Evolutionary conservation across 2,113 vertebrate genomes (phyloP).

Genomic region (Argyrosomus japonicus): DNA sequence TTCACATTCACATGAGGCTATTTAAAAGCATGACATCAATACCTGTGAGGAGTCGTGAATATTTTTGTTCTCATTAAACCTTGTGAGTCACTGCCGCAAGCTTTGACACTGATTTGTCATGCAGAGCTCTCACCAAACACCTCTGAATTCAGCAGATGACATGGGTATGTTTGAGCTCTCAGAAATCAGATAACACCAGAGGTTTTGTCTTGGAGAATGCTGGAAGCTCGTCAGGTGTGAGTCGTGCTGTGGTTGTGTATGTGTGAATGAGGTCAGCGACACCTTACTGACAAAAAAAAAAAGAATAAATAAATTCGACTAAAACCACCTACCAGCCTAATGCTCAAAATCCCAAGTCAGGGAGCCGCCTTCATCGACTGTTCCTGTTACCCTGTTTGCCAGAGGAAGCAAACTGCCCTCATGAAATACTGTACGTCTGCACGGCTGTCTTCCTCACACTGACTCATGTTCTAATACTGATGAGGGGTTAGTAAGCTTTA

Average conservation of each 20-base stretch:
- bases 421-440: slow-evolving; percentile 44
- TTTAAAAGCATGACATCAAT: slow-evolving; percentile 55
- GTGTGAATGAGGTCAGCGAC: slow-evolving; percentile 49
- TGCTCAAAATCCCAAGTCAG: slow-evolving; percentile 2
- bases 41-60: slow-evolving; percentile 39
- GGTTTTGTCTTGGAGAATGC: slow-evolving; percentile 6
- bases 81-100: slow-evolving; percentile 59
- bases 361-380: background rate
- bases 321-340: background rate
- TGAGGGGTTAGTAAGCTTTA: slow-evolving; percentile 53
- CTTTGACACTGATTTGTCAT: slow-evolving; percentile 52
- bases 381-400: slow-evolving; percentile 22
- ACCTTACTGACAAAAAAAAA: background rate
- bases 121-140: background rate
- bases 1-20: slow-evolving; percentile 17
- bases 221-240: slow-evolving; percentile 23
- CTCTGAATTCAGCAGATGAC: slow-evolving; percentile 21
- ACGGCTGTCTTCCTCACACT: slow-evolving; percentile 50
- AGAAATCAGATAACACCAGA: background rate
- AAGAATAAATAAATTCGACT: background rate
- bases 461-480: slow-evolving; percentile 66
- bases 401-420: slow-evolving; percentile 31
- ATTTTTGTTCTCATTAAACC: slow-evolving; percentile 28
- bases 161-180: slow-evolving; percentile 14
- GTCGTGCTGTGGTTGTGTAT: slow-evolving; percentile 15